Base-by-base conservation (phyloP, 1,140 invertebrate genomes). In the Nixonia krombeini region DNA sequence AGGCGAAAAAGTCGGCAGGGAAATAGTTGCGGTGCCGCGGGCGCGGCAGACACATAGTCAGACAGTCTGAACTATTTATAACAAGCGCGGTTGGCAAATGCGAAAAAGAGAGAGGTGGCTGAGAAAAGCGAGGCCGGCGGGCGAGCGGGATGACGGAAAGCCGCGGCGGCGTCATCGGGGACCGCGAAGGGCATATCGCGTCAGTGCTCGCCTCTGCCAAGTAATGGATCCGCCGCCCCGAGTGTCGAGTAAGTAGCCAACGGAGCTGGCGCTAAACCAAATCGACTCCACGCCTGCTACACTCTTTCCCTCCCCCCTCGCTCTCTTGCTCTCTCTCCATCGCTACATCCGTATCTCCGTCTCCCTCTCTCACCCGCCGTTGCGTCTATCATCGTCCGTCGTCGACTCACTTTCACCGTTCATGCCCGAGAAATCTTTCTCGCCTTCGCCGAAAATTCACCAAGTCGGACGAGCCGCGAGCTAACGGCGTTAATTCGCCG, bases 11-110 rank as follows among this genome's bases (percentile, higher is more conserved):
- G 53, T 50, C 49, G 41, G 50, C 16, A 41, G 41, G 50, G 53
- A 63, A 64, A 33, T 33, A 33, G 29, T 33, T 10, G 29, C 51
- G 61, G 41, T 31, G 37, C 23, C 38, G 16, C 35, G 64, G 35
- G 31, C 42, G 29, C 37, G 51, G 61, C 55, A 71, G 68, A 71
- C 68, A 63, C 47, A 44, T 62, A 55, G 69, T 67, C 69, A 67
- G 61, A 70, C 67, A 51, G 47, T 57, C 47, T 49, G 53, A 40
- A 56, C 63, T 68, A 72, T 72, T 72, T 59, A 72, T 72, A 61
- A 52, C 52, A 15, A 57, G 28, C 10, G 15, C 29, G 13, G 58
- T 38, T 50, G 52, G 58, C 62, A 47, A 44, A 57, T 49, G 51
- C 50, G 44, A 58, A 37, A 67, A 72, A 46, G 51, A 62, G 28